Evolutionary conservation across 2,113 vertebrate species (phyloP).

Genomic region (Empidonax alnorum): DNA sequence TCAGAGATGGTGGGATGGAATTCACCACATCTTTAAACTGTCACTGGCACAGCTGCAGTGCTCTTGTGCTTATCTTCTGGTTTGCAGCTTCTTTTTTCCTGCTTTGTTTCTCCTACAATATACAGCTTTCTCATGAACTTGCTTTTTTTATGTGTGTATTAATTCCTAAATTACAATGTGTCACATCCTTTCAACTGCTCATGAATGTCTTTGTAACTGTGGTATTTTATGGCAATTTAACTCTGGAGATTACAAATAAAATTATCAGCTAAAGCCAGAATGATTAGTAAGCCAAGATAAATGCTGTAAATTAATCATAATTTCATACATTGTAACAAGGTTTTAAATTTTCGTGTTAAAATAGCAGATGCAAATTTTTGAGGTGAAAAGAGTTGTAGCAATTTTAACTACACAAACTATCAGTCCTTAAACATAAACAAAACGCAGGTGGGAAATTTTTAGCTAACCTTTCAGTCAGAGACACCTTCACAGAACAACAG

Average conservation of each 20-base stretch:
- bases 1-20: constrained; percentile 26
- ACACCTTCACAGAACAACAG: neutral
- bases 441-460: neutral
- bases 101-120: constrained; percentile 43
- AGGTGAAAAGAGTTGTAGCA: neutral
- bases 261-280: constrained; percentile 56
- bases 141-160: neutral
- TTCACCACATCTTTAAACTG: constrained; percentile 11
- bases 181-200: constrained; percentile 60
- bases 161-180: constrained; percentile 64
- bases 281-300: constrained; percentile 63
- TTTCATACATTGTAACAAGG: constrained; percentile 7
- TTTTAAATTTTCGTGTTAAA: constrained; percentile 25
- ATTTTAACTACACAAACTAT: neutral
- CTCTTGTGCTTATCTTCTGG: constrained; percentile 30
- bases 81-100: neutral
- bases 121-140: constrained; percentile 31
- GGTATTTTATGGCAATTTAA: constrained; percentile 67
- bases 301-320: constrained; percentile 55
- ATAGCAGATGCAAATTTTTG: neutral
- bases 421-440: neutral
- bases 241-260: constrained; percentile 65
- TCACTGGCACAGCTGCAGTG: constrained; percentile 1
- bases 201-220: constrained; percentile 50
- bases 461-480: neutral